Base-by-base conservation (phyloP, 1,140 invertebrate species). In the Drosophila asahinai region DNA sequence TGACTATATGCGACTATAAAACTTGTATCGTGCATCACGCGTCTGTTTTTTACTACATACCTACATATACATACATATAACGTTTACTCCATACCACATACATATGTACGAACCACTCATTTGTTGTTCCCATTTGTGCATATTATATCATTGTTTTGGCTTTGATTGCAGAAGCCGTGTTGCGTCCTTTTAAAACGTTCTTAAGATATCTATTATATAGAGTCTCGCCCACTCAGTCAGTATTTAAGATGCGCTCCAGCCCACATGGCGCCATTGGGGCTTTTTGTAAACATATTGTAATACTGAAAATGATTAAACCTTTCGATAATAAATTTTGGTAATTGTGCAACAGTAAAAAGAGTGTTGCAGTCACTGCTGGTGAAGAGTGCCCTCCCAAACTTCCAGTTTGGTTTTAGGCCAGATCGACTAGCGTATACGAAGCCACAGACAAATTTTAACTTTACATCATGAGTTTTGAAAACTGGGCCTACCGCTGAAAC, bases 121-220 rank as follows among this genome's bases (percentile, higher is more conserved):
- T 49, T 68, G 74, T 78, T 77, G 63, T 77, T 60, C 52, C 71
- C 67, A 59, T 42, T 30, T 72, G 60, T 82, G 43, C 48, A 52
- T 59, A 73, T 33, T 59, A 68, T 81, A 70, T 63, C 51, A 86
- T 81, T 84, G 82, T 89, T 87, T 55, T 89, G 68, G 80, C 77
- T 74, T 67, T 55, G 42, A 40, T 60, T 48, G 54, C 38, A 42
- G 38, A 74, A 55, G 80, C 64, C 81, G 68, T 89, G 84, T 87
- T 84, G 81, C 84, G 86, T 87, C 84, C 84, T 89, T 87, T 84
- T 81, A 77, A 49, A 58, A 66, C 68, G 75, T 89, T 89, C 77
- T 67, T 77, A 63, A 77, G 78, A 66, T 67, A 83, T n/a, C 36
- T 57, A 57, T 40, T 57, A 25, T 64, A 43, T 77, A 80, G 67